Evolutionary conservation across 2,888 invertebrate genomes (phyloP), one percentile per base, ranked within the genome.

Genomic region (Drosophila anomalipes): DNA sequence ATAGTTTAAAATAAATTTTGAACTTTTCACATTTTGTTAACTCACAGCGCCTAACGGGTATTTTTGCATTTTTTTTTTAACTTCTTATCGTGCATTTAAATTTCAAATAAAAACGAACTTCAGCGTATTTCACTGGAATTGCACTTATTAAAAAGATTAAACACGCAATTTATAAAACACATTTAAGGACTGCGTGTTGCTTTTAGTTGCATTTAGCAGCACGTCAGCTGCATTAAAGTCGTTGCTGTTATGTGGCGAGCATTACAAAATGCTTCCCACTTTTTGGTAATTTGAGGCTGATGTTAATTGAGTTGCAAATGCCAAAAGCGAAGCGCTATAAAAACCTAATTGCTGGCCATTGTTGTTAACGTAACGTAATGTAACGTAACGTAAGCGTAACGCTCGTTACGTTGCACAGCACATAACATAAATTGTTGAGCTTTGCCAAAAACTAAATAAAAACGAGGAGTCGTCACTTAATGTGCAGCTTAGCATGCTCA

Each of bases 221-320:
- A 83, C 78, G 81, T 78, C 54, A 74, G 69, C 53, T 69, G 62
- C 84, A 82, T 76, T 75, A 79, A 72, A 70, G 70, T 70, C 9
- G 58, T 69, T 75, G 59, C 64, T 60, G 35, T 59, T 63, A 59
- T 64, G 53, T 61, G 58, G 69, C 35, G 54, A 68, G 82, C 87
- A 76, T 54, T 82, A 74, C 79, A 79, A 77, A 79, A 85, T 66
- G 72, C 28, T 67, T 66, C 26, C 35, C 14, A 35, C 60, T 37
- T 32, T 33, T 52, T 57, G 49, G 54, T 35, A 37, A 47, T 63
- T 67, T 69, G n/a, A 35, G 63, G 53, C 26, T 51, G 64, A 49
- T 68, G 63, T 77, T 86, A 86, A 86, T 86, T 86, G 87, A 86
- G 89, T 81, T 86, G 89, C 88, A 81, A 89, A 82, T 87, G 88